A percentile compares a stretch with the other conserved stretches of the same genome.
Conservation (phyloP, 2,888 invertebrate genomes). For the Eumacrocentrus americanus region DNA sequence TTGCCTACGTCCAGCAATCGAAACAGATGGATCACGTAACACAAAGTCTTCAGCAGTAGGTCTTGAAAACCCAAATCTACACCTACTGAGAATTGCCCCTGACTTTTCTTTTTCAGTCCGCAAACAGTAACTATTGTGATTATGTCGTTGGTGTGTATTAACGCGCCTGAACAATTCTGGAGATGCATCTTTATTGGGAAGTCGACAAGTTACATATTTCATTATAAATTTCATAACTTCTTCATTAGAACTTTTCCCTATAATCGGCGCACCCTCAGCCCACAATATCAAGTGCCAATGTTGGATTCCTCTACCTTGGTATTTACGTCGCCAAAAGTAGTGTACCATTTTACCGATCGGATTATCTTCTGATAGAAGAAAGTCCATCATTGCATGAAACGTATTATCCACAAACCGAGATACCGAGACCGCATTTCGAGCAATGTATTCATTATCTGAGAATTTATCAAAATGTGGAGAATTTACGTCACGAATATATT, state of each 20-base stretch:
- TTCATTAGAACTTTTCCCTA: no score
- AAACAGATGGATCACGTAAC: conserved; percentile 37
- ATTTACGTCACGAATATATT: conserved; percentile 44
- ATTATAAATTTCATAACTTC: conserved; percentile 39
- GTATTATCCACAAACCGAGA: conserved; percentile 48
- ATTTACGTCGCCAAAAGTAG: conserved; percentile 41
- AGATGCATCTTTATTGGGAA: conserved; percentile 34
- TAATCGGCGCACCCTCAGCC: conserved; percentile 41
- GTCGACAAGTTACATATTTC: conserved; percentile 38
- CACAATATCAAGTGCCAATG: conserved; percentile 43
- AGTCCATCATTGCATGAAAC: conserved; percentile 46
- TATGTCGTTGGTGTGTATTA: conserved; percentile 38
- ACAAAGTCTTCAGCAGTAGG: conserved; percentile 35
- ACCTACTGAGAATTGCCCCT: conserved; percentile 26
- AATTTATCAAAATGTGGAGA: conserved; percentile 36
- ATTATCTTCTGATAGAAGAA: conserved; percentile 41
- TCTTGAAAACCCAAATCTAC: conserved; percentile 38
- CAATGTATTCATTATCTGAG: conserved; percentile 43
- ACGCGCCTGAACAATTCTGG: conserved; percentile 35
- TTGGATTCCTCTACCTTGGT: conserved; percentile 42
- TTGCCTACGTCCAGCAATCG: conserved; percentile 42
- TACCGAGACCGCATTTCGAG: conserved; percentile 45
- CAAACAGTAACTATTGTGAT: conserved; percentile 37
- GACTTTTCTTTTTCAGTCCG: conserved; percentile 31
- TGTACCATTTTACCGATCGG: conserved; percentile 39